Base-by-base conservation (phyloP, 2,888 invertebrate species). In the Agrotis clavis region DNA sequence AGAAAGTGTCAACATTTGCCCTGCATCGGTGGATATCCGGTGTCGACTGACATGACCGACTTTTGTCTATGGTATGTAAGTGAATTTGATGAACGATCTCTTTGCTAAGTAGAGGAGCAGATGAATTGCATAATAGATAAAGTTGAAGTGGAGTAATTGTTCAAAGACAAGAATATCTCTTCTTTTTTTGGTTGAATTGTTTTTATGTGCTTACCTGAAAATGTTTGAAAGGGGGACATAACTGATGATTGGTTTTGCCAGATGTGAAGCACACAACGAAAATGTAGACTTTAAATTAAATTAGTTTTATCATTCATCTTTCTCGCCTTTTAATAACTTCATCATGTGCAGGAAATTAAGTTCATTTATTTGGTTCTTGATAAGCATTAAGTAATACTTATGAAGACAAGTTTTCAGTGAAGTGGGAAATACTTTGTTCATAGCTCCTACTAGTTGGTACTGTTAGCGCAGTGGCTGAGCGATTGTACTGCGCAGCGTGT, bases 1-100 rank as follows among this genome's bases (percentile, higher is more conserved):
- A 90, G 88, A 78, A 86, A 90, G 88, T 92, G 94, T 94, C 94
- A 94, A 95, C 93, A 94, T 89, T 89, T 84, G 87, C 87, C 87
- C 81, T 83, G 74, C 80, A 83, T 81, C 69, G 74, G 79, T 79
- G 85, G 87, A 90, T 91, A 90, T 94, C 94, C 94, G 92, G 91
- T 90, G 94, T 87, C 87, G 91, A 94, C 83, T 88, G 91, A 92
- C 88, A 88, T 81, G 83, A 76, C 84, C 79, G 86, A 81, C 74
- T 84, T 76, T 84, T 79, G 81, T 79, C 75, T 79, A 74, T 60
- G 45, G 64, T 60, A 81, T 67, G 73, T 78, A 81, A 80, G 71
- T 74, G 72, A 70, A 68, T 77, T 67, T 84, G 82, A 86, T 81
- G 41, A 78, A 88, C 82, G 70, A 41, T 6, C 63, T 45, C 67